These are phyloP conservation scores for Selene dorsalis DNA, from an alignment of 2,797 vertebrate species.

Conservation along the genomic window DNA sequence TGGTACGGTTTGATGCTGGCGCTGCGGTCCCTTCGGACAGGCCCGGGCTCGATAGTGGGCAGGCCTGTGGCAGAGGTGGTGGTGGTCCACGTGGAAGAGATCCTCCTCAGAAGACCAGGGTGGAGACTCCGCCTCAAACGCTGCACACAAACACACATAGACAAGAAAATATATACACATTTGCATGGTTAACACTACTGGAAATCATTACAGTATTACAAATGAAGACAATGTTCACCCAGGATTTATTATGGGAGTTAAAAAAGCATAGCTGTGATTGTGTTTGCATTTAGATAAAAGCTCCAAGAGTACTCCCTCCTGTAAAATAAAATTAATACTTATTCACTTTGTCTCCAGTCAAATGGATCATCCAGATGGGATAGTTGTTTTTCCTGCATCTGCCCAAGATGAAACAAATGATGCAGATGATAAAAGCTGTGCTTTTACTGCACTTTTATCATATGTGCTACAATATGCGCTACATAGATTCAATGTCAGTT, in stretches of 20 bases:
- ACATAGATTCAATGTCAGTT: slow-evolving; percentile 18
- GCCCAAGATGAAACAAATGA: slow-evolving; percentile 41
- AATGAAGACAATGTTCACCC: slow-evolving; percentile 10
- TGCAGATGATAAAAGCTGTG: slow-evolving; percentile 31
- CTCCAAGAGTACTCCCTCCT: slow-evolving; percentile 41
- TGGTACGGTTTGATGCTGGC: slow-evolving; percentile 92
- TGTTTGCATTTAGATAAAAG: slow-evolving; percentile 48
- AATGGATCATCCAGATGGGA: slow-evolving; percentile 54
- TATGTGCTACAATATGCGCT: not conserved
- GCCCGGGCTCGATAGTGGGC: slow-evolving; percentile 95
- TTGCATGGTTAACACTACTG: not conserved
- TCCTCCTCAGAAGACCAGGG: slow-evolving; percentile 90
- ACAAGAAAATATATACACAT: not conserved
- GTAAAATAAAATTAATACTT: slow-evolving; percentile 37
- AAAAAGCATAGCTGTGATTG: slow-evolving; percentile 12
- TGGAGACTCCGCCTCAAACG: slow-evolving; percentile 93
- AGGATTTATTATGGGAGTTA: not conserved
- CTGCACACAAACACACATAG: slow-evolving; percentile 73
- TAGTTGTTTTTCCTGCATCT: slow-evolving; percentile 38
- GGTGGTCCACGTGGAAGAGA: slow-evolving; percentile 98
- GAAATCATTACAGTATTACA: slow-evolving; percentile 4
- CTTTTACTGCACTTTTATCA: too few relatives aligned
- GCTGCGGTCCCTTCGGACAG: slow-evolving; percentile 93
- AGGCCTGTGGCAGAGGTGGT: slow-evolving; percentile 98
- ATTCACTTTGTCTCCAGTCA: slow-evolving; percentile 43